Evolutionary conservation across 2,888 invertebrate species (phyloP), one percentile per base, ranked within the genome.

Genomic region (Germaria angustata): DNA sequence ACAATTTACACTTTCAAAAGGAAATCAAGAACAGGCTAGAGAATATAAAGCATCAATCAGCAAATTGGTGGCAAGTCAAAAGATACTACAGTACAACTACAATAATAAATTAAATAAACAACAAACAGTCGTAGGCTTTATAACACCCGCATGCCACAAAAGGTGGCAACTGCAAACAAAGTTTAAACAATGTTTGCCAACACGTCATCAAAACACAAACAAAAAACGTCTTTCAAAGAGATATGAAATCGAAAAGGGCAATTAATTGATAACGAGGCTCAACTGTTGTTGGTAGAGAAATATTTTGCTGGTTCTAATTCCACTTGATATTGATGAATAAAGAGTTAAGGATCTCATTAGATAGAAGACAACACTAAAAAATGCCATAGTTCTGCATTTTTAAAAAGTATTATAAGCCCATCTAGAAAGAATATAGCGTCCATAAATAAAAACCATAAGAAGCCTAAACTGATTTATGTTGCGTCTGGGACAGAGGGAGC

Each of bases 71-170:
- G 46, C 57, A 28, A 69, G 55, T 55, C n/a, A 20, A 61, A 51
- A 51, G n/a, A 34, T 13, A 53, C 1, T n/a, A n/a, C n/a, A n/a
- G n/a, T n/a, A n/a, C n/a, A n/a, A 39, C 8, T 6, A 65, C 13
- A 51, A 51, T 1, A 51, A 20, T 13, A 53, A 78, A 17, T 49
- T 63, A 53, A 65, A 22, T 9, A 63, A 61, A 49, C 22, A 34
- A 63, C 20, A 13, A 55, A 32, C 32, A 22, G 17, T 0, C 34
- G 7, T 13, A 59, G 5, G 24, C 22, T 55, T 73, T 68, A 78
- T 78, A 75, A 81, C 81, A 81, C 81, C 78, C 78, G 72, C 78
- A 78, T 73, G 73, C 78, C 72, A 78, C 69, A 78, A 73, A 81
- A 78, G 72, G 73, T 78, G 81, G 77, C 77, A 73, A 69, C 55